Conservation (phyloP, 2,113 vertebrate genomes). For the Podarcis muralis region DNA sequence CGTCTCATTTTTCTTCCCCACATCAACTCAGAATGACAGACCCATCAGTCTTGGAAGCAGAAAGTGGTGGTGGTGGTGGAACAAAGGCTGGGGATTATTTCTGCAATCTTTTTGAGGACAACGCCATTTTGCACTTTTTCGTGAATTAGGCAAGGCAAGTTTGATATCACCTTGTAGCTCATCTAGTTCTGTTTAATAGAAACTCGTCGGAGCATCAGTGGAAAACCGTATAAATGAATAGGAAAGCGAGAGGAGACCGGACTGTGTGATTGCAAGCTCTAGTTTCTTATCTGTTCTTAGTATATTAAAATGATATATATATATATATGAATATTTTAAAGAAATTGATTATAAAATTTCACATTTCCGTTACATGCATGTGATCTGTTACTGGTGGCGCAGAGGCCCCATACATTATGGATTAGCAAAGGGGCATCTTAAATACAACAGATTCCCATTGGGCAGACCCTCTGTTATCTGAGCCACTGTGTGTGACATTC, state of each 20-base stretch:
- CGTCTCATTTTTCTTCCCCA: slow-evolving; percentile 36
- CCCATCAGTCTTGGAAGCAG: background rate
- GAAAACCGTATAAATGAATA: slow-evolving; percentile 29
- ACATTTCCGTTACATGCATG: background rate
- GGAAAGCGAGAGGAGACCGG: background rate
- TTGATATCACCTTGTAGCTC: slow-evolving; percentile 41
- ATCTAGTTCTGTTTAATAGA: slow-evolving; percentile 56
- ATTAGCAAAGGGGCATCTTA: background rate
- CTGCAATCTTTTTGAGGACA: slow-evolving; percentile 43
- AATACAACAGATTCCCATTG: background rate
- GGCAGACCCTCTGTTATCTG: background rate
- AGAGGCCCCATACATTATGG: background rate
- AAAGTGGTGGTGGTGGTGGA: no score
- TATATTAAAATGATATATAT: background rate
- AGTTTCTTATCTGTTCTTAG: background rate
- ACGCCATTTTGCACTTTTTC: slow-evolving; percentile 42
- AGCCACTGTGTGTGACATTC: background rate
- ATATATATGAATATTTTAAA: background rate
- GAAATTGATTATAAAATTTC: background rate
- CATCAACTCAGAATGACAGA: slow-evolving; percentile 33
- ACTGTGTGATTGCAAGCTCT: slow-evolving; percentile 15
- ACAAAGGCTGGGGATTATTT: slow-evolving; percentile 44
- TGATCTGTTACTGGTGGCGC: background rate
- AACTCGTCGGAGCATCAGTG: slow-evolving; percentile 40
- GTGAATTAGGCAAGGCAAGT: slow-evolving; percentile 38